phyloP scores from a whole-genome alignment of 2,888 invertebrate genomes.

The Coecobrya sp. region DNA sequence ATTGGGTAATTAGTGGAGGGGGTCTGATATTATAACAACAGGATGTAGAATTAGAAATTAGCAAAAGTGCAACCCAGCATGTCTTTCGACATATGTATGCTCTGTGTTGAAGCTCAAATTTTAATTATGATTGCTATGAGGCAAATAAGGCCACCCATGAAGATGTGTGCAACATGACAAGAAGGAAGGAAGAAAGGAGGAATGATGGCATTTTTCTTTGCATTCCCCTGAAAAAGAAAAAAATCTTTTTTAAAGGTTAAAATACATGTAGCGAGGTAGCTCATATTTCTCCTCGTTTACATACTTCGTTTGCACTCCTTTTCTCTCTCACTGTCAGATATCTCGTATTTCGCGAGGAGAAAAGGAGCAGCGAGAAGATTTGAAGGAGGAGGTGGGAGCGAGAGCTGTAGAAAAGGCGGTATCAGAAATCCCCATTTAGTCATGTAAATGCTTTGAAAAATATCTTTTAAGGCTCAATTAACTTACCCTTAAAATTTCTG shows the following conservation, averaged over 20 bases:
- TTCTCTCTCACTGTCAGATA: background rate
- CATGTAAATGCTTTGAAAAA: conserved; percentile 60
- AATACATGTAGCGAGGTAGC: conserved; percentile 51
- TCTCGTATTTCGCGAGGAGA: conserved; percentile 70
- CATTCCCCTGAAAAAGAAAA: conserved; percentile 64
- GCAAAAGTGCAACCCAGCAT: conserved; percentile 60
- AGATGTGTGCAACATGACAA: conserved; percentile 65
- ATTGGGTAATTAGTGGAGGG: conserved; percentile 68
- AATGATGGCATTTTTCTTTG: conserved; percentile 70
- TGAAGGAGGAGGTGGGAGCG: conserved; percentile 53
- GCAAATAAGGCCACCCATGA: conserved; percentile 79
- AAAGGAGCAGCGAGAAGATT: background rate
- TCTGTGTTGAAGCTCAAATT: conserved; percentile 70
- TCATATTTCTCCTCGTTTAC: conserved; percentile 67
- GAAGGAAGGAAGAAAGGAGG: conserved; percentile 57
- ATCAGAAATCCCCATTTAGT: conserved; percentile 30
- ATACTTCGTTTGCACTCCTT: conserved; percentile 35
- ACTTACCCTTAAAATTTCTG: conserved; percentile 47
- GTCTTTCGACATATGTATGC: conserved; percentile 43
- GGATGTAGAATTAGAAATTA: conserved; percentile 73
- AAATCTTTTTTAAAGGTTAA: conserved; percentile 40
- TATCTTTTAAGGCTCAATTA: conserved; percentile 68
- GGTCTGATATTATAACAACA: conserved; percentile 51
- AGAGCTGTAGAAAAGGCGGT: conserved; percentile 65
- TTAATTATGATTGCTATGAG: conserved; percentile 79